phyloP scores from a whole-genome alignment of 1,140 invertebrate genomes.

The Lasioglossum albipes region DNA sequence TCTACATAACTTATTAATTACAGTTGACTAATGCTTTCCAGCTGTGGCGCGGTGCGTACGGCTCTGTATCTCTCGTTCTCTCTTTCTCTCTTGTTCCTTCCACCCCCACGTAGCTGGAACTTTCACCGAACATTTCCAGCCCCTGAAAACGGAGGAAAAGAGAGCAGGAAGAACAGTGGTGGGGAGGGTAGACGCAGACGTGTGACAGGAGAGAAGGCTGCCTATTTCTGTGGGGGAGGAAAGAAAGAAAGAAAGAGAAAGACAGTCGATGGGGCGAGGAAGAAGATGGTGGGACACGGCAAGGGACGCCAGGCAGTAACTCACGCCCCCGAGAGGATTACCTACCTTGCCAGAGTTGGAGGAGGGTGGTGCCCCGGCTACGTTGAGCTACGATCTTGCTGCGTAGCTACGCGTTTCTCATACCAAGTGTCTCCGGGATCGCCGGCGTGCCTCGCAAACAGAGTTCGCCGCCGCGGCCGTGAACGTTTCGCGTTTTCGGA shows the following conservation, averaged over 20 bases:
- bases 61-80: constrained; percentile 16
- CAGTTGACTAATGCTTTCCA: constrained; percentile 67
- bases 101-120: constrained; percentile 30
- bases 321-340: constrained; percentile 81
- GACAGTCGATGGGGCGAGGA: constrained; percentile 13
- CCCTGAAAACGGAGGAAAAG: constrained; percentile 44
- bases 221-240: constrained; percentile 1
- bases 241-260: constrained; percentile 11
- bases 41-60: constrained; percentile 61
- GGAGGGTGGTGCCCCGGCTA: constrained; percentile 71
- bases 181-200: constrained; percentile 4
- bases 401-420: constrained; percentile 81
- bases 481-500: constrained; percentile 39
- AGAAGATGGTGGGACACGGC: constrained; percentile 55
- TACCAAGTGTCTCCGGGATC: constrained; percentile 78
- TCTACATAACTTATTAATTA: constrained; percentile 68
- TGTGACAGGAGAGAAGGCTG: constrained; percentile 29
- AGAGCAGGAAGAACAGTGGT: constrained; percentile 14
- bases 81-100: background rate
- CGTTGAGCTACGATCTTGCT: constrained; percentile 80
- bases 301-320: constrained; percentile 76
- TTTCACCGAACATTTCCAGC: constrained; percentile 49
- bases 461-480: constrained; percentile 65
- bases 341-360: constrained; percentile 77
- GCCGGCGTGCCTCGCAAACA: constrained; percentile 60